phyloP scores from a whole-genome alignment of 2,888 invertebrate species.

The Luperina testacea region DNA sequence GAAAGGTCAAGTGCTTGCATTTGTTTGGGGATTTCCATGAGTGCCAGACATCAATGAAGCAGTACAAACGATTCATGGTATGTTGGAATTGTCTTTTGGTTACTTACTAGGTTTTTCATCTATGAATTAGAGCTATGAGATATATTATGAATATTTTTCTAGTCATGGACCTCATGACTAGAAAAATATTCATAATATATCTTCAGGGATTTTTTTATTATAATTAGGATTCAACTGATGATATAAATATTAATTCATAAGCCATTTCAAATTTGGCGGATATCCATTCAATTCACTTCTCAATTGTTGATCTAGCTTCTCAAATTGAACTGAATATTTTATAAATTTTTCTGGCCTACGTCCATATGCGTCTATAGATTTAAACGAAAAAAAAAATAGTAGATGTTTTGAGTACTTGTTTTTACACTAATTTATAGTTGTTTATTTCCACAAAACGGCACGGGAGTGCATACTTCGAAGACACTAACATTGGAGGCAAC shows the following conservation, averaged over 20 bases:
- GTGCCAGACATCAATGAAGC: slow-evolving; percentile 91
- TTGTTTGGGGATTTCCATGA: slow-evolving; percentile 93
- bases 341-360: not conserved
- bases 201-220: no score
- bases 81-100: slow-evolving; percentile 51
- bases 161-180: no score
- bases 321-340: not conserved
- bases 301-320: not conserved
- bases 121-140: not conserved
- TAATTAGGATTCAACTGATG: no score
- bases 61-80: slow-evolving; percentile 90
- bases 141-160: not conserved
- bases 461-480: not conserved
- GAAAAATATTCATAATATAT: no score
- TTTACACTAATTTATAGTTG: not conserved
- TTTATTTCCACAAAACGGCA: not conserved
- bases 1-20: slow-evolving; percentile 90
- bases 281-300: not conserved
- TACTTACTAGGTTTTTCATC: not conserved
- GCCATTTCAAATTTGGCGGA: not conserved
- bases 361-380: rapidly evolving
- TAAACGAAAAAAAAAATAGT: not conserved
- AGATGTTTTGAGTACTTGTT: not conserved
- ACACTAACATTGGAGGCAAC: not conserved
- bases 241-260: not conserved